Conservation (phyloP, 2,888 invertebrate genomes). For the Scaptomyza cyrtandrae region DNA sequence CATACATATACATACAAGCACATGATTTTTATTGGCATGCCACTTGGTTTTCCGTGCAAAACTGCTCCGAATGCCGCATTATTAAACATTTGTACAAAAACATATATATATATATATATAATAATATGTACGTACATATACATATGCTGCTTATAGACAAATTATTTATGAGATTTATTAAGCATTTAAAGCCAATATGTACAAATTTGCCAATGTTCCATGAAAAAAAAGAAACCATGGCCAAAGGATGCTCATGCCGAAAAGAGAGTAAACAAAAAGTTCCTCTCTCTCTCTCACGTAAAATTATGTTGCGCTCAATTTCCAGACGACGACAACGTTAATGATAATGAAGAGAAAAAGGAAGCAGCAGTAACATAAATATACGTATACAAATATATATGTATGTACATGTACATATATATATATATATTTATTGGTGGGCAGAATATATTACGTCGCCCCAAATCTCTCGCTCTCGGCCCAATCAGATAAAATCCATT, state of each 20-base stretch:
- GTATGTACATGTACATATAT: no score
- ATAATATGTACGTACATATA: constrained; percentile 2
- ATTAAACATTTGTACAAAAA: no score
- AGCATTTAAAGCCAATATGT: constrained; percentile 53
- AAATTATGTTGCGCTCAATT: neutral
- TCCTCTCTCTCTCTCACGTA: neutral
- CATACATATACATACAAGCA: constrained; percentile 21
- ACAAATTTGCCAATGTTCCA: constrained; percentile 14
- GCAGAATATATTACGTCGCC: constrained; percentile 53
- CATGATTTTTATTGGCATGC: constrained; percentile 77
- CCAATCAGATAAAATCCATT: constrained; percentile 35
- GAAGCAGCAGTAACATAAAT: constrained; percentile 1
- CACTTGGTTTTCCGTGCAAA: constrained; percentile 74
- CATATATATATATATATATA: constrained; percentile 4
- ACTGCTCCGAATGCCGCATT: constrained; percentile 41
- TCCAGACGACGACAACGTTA: neutral
- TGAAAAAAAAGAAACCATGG: neutral
- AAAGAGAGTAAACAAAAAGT: neutral
- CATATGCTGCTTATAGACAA: constrained; percentile 15
- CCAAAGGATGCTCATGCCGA: constrained; percentile 4
- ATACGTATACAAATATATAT: neutral
- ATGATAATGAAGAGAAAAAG: neutral
- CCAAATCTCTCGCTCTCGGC: constrained; percentile 19
- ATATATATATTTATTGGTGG: constrained; percentile 3
- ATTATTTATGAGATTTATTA: constrained; percentile 72